Percentiles rank a stretch among this genome's conserved stretches.
Conservation (phyloP, 2,797 vertebrate genomes). For the Aotus griseimembra region DNA sequence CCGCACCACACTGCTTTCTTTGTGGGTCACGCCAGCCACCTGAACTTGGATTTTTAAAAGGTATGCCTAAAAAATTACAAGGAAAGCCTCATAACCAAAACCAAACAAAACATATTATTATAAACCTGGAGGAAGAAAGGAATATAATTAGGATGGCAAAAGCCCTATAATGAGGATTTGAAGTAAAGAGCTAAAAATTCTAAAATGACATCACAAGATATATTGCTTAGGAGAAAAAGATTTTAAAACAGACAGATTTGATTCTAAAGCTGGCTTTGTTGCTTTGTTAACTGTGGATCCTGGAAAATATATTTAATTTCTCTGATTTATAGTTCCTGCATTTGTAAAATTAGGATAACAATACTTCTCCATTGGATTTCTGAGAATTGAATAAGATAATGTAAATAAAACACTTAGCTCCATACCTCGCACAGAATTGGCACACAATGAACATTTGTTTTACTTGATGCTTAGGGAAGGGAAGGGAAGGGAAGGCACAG, state of each 20-base stretch:
- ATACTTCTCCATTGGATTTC: not conserved
- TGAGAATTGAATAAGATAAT: not conserved
- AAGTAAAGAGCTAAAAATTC: constrained; percentile 29
- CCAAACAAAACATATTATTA: not conserved
- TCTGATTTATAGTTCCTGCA: not conserved
- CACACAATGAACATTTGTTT: not conserved
- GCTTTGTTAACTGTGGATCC: not conserved
- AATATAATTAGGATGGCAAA: constrained; percentile 1
- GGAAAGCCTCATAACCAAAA: not conserved
- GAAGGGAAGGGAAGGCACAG: not conserved
- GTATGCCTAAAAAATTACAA: not conserved
- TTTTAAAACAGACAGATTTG: not conserved
- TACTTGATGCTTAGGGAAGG: not conserved
- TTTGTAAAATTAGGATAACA: not conserved
- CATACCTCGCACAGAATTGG: not conserved
- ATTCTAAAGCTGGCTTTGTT: not conserved
- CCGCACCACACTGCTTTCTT: not conserved
- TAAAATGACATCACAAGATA: constrained; percentile 5
- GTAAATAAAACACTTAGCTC: not conserved
- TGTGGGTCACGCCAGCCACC: not conserved
- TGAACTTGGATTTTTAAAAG: constrained; percentile 23
- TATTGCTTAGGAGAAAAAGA: not conserved
- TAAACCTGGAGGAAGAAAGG: not conserved
- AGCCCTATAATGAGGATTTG: not conserved
- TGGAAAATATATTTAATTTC: not conserved